A percentile compares a stretch with the other conserved stretches of the same genome.
These are phyloP conservation scores for Corella eumyota DNA, from an alignment of 23 tunicate genomes.

Conservation along the genomic window DNA sequence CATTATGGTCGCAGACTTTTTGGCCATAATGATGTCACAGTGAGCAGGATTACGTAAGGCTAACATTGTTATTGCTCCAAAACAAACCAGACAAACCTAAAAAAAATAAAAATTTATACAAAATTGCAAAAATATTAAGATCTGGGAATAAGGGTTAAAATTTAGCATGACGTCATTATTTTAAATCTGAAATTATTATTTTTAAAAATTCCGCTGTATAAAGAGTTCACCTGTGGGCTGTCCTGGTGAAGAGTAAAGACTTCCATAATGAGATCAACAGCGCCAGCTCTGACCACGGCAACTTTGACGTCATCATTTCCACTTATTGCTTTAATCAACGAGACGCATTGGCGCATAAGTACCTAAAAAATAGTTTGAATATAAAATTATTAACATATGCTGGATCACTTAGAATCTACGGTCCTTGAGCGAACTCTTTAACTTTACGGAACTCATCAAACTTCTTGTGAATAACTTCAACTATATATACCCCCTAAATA, in stretches of 20 bases:
- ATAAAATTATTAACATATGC: too few species aligned
- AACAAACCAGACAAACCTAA: slow-evolving; percentile 68
- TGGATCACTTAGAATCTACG: too few species aligned
- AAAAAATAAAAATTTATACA: background rate
- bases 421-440: background rate
- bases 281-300: slow-evolving; percentile 50
- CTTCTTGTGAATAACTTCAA: too few species aligned
- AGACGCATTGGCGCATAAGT: slow-evolving; percentile 59
- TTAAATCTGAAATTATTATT: too few species aligned
- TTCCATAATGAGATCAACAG: slow-evolving; percentile 23
- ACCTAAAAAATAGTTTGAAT: slow-evolving; percentile 29
- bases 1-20: slow-evolving; percentile 42
- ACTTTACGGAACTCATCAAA: too few species aligned
- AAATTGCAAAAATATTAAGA: too few species aligned
- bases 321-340: slow-evolving; percentile 70
- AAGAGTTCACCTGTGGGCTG: slow-evolving; percentile 43
- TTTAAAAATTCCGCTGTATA: too few species aligned
- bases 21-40: slow-evolving; percentile 64
- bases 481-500: too few species aligned
- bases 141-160: too few species aligned
- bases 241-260: slow-evolving; percentile 25
- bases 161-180: too few species aligned
- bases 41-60: slow-evolving; percentile 55
- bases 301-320: slow-evolving; percentile 87
- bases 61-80: slow-evolving; percentile 53